These are phyloP conservation scores for Littorina saxatilis DNA, from an alignment of 1,140 invertebrate species.

Conservation along the genomic window DNA sequence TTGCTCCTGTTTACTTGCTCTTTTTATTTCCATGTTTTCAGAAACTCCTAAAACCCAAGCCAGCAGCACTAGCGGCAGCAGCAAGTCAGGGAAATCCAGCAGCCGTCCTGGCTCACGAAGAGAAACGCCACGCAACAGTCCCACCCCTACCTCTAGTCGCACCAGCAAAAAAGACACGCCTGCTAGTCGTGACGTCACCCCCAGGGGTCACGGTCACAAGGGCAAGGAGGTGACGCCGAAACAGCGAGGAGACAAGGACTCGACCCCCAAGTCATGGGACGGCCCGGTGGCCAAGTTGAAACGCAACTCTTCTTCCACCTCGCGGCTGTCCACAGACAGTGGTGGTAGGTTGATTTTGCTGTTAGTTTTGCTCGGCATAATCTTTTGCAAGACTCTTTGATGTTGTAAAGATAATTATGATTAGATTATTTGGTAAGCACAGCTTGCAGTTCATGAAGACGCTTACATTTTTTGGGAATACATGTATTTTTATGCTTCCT, in stretches of 20 bases:
- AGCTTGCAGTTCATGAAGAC: no score
- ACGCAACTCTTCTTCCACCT: conserved; percentile 10
- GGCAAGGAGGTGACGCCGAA: conserved; percentile 43
- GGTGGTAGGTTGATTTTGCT: not conserved
- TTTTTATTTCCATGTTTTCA: not conserved
- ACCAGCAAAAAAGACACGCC: not conserved
- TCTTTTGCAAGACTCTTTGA: no score
- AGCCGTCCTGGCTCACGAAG: conserved; percentile 53
- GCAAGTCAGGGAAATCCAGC: conserved; percentile 38
- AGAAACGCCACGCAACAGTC: conserved; percentile 67
- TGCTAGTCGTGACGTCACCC: not conserved
- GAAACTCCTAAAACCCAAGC: not conserved
- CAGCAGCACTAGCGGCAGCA: conserved; percentile 17
- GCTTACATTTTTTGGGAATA: no score
- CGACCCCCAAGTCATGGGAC: conserved; percentile 7
- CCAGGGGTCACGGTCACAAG: conserved; percentile 36
- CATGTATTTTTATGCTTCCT: no score
- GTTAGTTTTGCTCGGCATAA: no score
- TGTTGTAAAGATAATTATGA: no score
- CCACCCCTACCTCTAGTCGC: conserved; percentile 48
- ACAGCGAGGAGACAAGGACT: conserved; percentile 15
- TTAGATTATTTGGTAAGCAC: no score
- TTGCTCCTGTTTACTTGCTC: no score
- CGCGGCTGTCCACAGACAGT: conserved; percentile 9
- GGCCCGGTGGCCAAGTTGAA: not conserved